These are phyloP conservation scores for Drosophila burlai DNA, from an alignment of 1,140 invertebrate species.

Conservation along the genomic window DNA sequence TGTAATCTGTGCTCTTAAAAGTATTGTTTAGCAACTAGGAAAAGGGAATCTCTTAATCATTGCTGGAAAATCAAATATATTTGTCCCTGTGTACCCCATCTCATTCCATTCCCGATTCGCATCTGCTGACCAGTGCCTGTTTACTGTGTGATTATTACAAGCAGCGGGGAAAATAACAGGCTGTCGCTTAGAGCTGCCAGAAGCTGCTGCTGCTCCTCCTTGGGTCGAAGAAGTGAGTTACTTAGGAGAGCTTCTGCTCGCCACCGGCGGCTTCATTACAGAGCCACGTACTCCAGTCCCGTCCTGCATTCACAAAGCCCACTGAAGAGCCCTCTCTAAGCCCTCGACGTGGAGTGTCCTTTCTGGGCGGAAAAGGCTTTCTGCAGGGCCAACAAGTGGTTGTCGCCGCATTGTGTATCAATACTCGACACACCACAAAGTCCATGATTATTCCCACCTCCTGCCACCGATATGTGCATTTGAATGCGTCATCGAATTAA, in stretches of 20 bases:
- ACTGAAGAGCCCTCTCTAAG: constrained; percentile 58
- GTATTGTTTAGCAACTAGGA: neutral
- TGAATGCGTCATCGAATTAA: constrained; percentile 53
- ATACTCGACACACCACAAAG: constrained; percentile 17
- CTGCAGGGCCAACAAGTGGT: constrained; percentile 52
- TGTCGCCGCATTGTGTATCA: constrained; percentile 54
- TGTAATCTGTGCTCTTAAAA: neutral
- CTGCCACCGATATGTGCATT: constrained; percentile 35
- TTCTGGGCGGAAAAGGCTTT: constrained; percentile 36
- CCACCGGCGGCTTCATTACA: constrained; percentile 60
- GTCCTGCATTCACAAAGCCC: constrained; percentile 57
- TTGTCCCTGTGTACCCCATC: neutral
- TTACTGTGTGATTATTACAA: constrained; percentile 82
- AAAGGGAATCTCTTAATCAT: neutral
- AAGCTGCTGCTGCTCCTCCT: constrained; percentile 16
- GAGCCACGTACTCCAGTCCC: constrained; percentile 25
- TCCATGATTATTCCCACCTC: constrained; percentile 12
- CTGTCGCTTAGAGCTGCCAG: constrained; percentile 72
- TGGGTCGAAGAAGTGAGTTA: constrained; percentile 61
- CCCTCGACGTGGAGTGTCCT: constrained; percentile 55
- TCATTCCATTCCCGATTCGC: constrained; percentile 2
- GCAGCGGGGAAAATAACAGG: constrained; percentile 76
- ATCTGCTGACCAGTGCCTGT: constrained; percentile 55
- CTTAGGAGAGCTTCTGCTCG: constrained; percentile 65
- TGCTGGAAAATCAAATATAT: neutral